Base-by-base conservation (phyloP, 2,113 vertebrate genomes). In the Coreoperca whiteheadi region DNA sequence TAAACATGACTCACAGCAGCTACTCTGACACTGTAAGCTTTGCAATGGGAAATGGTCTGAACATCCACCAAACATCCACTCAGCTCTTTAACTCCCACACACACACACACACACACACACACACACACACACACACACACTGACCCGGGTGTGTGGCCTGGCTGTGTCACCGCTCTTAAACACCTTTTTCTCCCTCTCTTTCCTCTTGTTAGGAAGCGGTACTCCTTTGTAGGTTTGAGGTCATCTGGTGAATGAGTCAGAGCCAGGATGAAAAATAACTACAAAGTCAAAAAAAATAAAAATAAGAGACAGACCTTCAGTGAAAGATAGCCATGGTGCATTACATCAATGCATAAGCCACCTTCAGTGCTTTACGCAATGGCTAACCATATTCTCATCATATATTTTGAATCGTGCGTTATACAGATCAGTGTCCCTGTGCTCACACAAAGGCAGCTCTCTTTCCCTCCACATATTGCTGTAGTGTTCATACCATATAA, bases 1-100 rank as follows among this genome's bases (percentile, higher is more conserved):
- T 65, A 65, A 83, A 85, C 82, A 79, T 84, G 80, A 91, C 77
- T 84, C 81, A 87, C 82, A 37, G 76, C 66, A 64, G 79, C 64
- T 53, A 25, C 74, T 81, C 50, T 78, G 46, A 65, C 76, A 61
- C 73, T 70, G 53, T 37, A 65, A 71, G 79, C 83, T 68, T 74
- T 41, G 7, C 30, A 63, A 77, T 67, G 39, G 83, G 54, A 82
- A 83, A 74, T 50, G 37, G 69, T 65, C 81, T 81, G 20, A 88
- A 78, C 53, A 68, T 79, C 57, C 50, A 74, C 21, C 37, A 37
- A 77, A 56, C 70, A 73, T 34, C 37, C 74, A 39, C 57, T 77
- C 50, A 0, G 34, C 69, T 72, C 16, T 70, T 37, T 71, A 63
- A 59, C 41, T 23, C 72, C 21, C 79, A 59, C 77, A 32, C 65